Evolutionary conservation across 92 coral and sea anemone genomes (phyloP).

Genomic region (Bergia puertoricense): DNA sequence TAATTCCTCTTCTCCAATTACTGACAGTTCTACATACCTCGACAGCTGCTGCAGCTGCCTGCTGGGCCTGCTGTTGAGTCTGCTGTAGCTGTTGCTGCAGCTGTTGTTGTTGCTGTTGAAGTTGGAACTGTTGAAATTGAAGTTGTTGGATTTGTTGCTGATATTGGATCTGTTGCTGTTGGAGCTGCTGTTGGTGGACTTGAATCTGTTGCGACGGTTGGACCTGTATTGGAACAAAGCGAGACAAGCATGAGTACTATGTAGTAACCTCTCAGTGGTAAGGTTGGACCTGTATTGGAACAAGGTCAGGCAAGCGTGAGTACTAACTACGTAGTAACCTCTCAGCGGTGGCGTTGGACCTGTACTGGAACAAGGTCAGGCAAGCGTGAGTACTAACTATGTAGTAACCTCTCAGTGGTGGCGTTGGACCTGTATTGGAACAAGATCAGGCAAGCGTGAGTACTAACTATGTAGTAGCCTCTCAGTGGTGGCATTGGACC

Average conservation of each 20-base stretch:
- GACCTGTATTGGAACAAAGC: not conserved
- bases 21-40: slow-evolving; percentile 12
- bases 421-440: not conserved
- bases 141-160: slow-evolving; percentile 94
- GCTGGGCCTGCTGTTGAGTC: slow-evolving; percentile 63
- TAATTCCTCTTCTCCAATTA: not conserved
- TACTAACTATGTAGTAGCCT: no score
- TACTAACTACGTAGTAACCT: not conserved
- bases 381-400: not conserved
- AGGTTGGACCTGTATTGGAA: not conserved
- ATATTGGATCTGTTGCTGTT: slow-evolving; percentile 89
- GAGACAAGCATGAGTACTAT: not conserved
- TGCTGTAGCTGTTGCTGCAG: slow-evolving; percentile 87
- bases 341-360: not conserved
- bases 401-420: no score
- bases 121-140: slow-evolving; percentile 83
- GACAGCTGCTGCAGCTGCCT: slow-evolving; percentile 52
- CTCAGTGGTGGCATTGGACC: not conserved
- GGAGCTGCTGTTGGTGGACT: slow-evolving; percentile 75
- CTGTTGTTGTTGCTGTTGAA: slow-evolving; percentile 92
- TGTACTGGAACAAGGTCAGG: not conserved
- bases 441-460: not conserved
- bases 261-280: not conserved
- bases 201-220: slow-evolving; percentile 52
- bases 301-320: not conserved